These are phyloP conservation scores for Plestiodon gilberti DNA, from an alignment of 2,113 vertebrate genomes.

Conservation along the genomic window DNA sequence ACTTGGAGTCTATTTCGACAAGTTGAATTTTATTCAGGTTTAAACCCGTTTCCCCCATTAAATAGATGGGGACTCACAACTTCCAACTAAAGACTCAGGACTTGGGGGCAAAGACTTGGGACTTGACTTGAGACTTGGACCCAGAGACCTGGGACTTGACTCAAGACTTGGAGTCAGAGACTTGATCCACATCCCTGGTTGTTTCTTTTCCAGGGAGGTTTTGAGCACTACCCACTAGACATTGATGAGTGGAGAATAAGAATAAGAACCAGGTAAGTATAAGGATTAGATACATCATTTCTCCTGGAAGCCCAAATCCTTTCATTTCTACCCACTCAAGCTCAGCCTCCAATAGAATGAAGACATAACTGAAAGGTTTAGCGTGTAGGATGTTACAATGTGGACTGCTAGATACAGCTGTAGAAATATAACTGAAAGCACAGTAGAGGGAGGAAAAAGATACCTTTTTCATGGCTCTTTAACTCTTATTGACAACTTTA, in stretches of 20 bases:
- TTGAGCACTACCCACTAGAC: neutral
- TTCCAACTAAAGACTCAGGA: no score
- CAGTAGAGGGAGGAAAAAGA: neutral
- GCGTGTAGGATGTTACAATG: neutral
- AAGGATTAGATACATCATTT: neutral
- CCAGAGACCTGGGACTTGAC: no score
- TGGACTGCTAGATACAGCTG: neutral
- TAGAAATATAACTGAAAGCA: constrained; percentile 5
- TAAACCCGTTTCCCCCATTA: no score
- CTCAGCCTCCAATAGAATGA: neutral
- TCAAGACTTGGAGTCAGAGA: no score
- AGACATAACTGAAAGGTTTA: constrained; percentile 21
- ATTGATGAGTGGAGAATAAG: no score
- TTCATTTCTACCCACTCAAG: neutral
- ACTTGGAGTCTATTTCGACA: no score
- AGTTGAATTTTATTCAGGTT: no score
- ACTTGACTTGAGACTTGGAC: no score
- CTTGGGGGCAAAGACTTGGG: no score
- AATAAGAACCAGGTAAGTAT: neutral
- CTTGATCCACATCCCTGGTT: neutral
- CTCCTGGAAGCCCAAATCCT: neutral
- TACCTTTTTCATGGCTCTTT: neutral
- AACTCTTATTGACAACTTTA: constrained; percentile 1
- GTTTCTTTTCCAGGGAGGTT: neutral
- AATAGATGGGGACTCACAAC: no score